Base-by-base conservation (phyloP, 1,140 invertebrate species). In the Rhyzopertha dominica region DNA sequence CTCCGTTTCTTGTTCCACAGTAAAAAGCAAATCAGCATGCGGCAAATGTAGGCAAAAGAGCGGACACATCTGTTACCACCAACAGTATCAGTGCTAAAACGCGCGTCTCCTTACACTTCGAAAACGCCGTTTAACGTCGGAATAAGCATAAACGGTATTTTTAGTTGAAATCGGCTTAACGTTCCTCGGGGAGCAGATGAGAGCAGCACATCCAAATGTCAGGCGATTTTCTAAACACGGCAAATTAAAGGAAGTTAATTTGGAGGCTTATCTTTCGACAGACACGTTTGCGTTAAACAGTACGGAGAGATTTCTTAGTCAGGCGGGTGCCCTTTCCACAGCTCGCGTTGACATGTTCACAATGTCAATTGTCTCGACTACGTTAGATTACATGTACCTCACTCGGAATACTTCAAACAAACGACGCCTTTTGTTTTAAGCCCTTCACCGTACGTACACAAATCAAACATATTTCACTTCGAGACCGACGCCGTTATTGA, bases 231-330 rank as follows among this genome's bases (percentile, higher is more conserved):
- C 52, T 53, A 53, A 53, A 57, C 52, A 54, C 40, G 51, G 47
- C 47, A 53, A 53, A 48, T 58, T 55, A 58, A 56, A 58, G 44
- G 47, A 58, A 56, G 53, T 58, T 58, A 61, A 61, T 61, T 61
- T 61, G 54, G 40, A n/a, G 46, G 56, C 56, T 58, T 58, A 58
- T 58, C 56, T 58, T 54, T 56, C 41, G 28, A 47, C 54, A 58
- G 46, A 51, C 53, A 58, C 53, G 47, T 58, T 47, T 54, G 42
- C 42, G 47, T 34, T 24, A 2, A 19, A 34, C 28, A 26, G 43
- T 17, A n/a, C n/a, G n/a, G n/a, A n/a, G n/a, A n/a, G 32, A 32
- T 39, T 54, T 51, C 53, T 51, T 44, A 49, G 41, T 49, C 28
- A 47, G 39, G 30, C 42, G 20, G 32, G 14, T 26, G 31, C 13